These are phyloP conservation scores for Aphidius ervi DNA, from an alignment of 1,140 invertebrate genomes.

Conservation along the genomic window DNA sequence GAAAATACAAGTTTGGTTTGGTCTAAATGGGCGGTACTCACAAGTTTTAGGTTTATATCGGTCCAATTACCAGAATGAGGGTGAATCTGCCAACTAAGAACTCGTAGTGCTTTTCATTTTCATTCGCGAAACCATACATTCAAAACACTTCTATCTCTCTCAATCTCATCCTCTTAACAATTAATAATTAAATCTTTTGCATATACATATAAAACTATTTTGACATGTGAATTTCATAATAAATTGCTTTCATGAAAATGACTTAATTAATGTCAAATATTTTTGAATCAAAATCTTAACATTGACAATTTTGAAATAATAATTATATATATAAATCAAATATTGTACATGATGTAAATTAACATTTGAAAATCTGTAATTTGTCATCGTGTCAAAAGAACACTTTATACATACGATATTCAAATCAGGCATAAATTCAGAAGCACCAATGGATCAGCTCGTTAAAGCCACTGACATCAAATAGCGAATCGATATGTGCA, in stretches of 20 bases:
- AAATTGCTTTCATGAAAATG: constrained; percentile 34
- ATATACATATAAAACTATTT: constrained; percentile 40
- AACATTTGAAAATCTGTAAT: too few relatives aligned
- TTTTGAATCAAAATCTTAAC: too few relatives aligned
- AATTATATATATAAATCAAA: too few relatives aligned
- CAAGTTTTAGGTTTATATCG: constrained; percentile 40
- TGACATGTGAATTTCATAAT: constrained; percentile 35
- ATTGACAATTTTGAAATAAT: too few relatives aligned
- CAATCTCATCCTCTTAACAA: constrained; percentile 33
- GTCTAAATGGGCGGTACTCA: constrained; percentile 20
- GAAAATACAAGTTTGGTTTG: constrained; percentile 13
- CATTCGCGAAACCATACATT: too few relatives aligned
- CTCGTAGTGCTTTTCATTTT: constrained; percentile 22
- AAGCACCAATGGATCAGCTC: too few relatives aligned
- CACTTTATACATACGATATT: too few relatives aligned
- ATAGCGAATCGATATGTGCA: too few relatives aligned
- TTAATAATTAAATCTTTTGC: constrained; percentile 46
- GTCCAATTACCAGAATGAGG: constrained; percentile 34
- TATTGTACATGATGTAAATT: too few relatives aligned
- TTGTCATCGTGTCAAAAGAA: too few relatives aligned
- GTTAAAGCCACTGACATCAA: too few relatives aligned
- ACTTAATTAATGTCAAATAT: constrained; percentile 33
- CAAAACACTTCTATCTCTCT: not conserved
- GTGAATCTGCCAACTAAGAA: constrained; percentile 40
- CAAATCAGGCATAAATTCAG: too few relatives aligned